Evolutionary conservation across 37 sponge, comb jelly and placozoan species (phyloP), one percentile per base, ranked within the genome.

Genomic region (Amphimedon queenslandica): DNA sequence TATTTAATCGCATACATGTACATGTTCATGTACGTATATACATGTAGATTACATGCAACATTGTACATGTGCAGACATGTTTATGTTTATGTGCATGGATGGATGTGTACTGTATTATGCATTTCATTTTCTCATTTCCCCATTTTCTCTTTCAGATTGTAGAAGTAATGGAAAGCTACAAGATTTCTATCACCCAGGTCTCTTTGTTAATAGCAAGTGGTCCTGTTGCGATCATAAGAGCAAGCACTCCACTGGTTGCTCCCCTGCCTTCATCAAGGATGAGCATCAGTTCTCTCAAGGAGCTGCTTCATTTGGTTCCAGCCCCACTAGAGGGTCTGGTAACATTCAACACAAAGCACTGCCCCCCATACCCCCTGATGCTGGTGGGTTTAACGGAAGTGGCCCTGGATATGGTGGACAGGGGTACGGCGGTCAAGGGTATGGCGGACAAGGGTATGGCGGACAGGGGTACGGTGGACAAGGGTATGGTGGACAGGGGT

Each of bases 161-260:
- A 37, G 61, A 31, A 58, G 68, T 32, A 85, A 85, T 78, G 64
- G 37, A 3, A 6, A 35, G 0, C 65, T 84, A 4, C 69, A 76
- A 39, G 84, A 78, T 40, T 32, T 25, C 1, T 93, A 75, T 67
- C 94, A 93, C 42, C 90, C 94, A 25, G 90, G 90, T 30, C 37
- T 78, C 4, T 81, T 85, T 69, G 61, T 39, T 5, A 83, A 66
- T 35, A 68, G 73, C 40, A 93, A 89, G 68, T 93, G 86, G 87
- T 70, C 87, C 1, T 93, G 94, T 53, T 93, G 94, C 66, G 76
- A 82, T 30, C 88, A 80, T 40, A 57, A 61, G 8, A 80, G 77
- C 72, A 85, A 82, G 65, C 80, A 81, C 66, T 84, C 91, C 0
- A 71, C 73, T 25, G 94, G 90, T 2, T 88, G 90, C 30, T 11